Conservation (phyloP, 2,113 vertebrate species). For the Dissostichus mawsoni region DNA sequence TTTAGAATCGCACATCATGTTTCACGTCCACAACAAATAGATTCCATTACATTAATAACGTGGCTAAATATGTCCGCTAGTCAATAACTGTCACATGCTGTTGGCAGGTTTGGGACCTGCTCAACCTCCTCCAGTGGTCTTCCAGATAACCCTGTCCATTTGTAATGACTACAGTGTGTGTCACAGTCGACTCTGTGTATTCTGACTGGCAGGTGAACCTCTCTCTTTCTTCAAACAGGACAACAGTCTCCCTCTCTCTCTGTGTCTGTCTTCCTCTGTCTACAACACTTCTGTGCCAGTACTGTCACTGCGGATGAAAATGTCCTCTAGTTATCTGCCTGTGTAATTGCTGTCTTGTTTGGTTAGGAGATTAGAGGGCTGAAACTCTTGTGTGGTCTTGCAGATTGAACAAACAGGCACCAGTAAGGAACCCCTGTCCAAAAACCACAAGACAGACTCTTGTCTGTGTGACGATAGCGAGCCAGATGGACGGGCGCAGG, state of each 20-base stretch:
- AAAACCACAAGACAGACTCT: conserved; percentile 74
- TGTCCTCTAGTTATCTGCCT: conserved; percentile 84
- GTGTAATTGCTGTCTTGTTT: conserved; percentile 89
- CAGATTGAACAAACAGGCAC: conserved; percentile 86
- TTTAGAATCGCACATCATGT: neutral
- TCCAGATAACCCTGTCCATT: conserved; percentile 66
- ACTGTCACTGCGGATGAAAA: conserved; percentile 84
- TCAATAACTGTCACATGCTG: conserved; percentile 60
- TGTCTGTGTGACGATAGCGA: conserved; percentile 65
- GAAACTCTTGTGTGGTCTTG: conserved; percentile 86
- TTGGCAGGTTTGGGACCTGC: conserved; percentile 59
- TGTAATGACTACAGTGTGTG: conserved; percentile 61
- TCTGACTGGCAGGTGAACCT: conserved; percentile 78
- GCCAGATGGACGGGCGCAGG: conserved; percentile 76
- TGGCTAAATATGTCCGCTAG: conserved; percentile 61
- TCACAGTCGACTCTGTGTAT: conserved; percentile 51
- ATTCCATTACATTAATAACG: conserved; percentile 35
- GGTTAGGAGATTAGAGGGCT: conserved; percentile 86
- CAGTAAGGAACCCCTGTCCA: conserved; percentile 71
- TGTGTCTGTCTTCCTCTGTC: conserved; percentile 59
- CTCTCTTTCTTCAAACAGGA: conserved; percentile 69
- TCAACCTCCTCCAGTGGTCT: conserved; percentile 38
- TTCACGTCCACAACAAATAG: conserved; percentile 37
- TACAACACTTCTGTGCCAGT: conserved; percentile 73
- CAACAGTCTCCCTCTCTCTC: conserved; percentile 55